Evolutionary conservation across 2,888 invertebrate species (phyloP).

Genomic region (Agonopterix alstromeriana): DNA sequence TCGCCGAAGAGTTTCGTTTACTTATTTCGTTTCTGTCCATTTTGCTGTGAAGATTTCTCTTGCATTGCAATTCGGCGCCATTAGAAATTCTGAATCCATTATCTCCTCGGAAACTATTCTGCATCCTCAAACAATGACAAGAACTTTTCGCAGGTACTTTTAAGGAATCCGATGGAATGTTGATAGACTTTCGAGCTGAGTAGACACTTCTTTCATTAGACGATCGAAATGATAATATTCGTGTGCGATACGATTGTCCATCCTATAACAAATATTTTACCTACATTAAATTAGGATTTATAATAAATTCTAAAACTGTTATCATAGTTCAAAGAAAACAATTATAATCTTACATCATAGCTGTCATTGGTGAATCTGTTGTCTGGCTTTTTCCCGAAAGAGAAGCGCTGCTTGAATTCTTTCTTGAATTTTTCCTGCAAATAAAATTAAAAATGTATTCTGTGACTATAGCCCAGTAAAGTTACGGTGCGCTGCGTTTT

Average conservation of each 20-base stretch:
- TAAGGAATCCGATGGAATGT: conserved; percentile 38
- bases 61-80: conserved; percentile 24
- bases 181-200: conserved; percentile 53
- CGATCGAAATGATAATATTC: conserved; percentile 62
- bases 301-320: background rate
- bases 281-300: background rate
- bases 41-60: conserved; percentile 22
- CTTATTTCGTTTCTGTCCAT: conserved; percentile 26
- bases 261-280: conserved; percentile 34
- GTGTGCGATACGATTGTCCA: conserved; percentile 61
- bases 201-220: conserved; percentile 57
- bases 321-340: background rate
- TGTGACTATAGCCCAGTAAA: too few species aligned
- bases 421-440: conserved; percentile 86
- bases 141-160: conserved; percentile 42
- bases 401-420: conserved; percentile 84
- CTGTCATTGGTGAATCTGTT: conserved; percentile 62
- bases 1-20: conserved; percentile 29
- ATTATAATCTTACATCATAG: conserved; percentile 48
- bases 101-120: conserved; percentile 33
- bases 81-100: conserved; percentile 39
- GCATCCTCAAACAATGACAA: conserved; percentile 45
- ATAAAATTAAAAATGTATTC: conserved; percentile 27
- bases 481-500: too few species aligned
- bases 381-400: conserved; percentile 65